Base-by-base conservation (phyloP, 2,113 vertebrate genomes). In the Engystomops pustulosus region DNA sequence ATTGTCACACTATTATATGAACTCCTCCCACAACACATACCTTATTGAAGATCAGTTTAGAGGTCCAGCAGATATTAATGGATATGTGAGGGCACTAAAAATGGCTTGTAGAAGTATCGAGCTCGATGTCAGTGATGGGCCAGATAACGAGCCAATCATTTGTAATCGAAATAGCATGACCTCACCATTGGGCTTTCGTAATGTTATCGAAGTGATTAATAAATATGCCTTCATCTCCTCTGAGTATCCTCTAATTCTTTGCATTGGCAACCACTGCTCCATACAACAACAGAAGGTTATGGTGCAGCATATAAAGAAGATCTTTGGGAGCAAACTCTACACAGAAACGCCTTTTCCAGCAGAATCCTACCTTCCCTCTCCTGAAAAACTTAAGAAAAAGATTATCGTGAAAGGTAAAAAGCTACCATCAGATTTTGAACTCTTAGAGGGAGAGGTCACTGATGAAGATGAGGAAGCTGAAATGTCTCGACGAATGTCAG, bases 381-480 rank as follows among this genome's bases (percentile, higher is more conserved):
- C 97, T 0, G 98, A 99, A 88, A 97, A 97, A 87, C 86, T 99
- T 49, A 98, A 95, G 90, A 94, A 94, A 70, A 96, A 92, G 84
- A 92, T 99, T 85, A 93, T 99, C 0, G 86, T 99, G 23, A 96
- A 99, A 85, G 97, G 96, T 72, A 99, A 98, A 88, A 98, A 97
- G 79, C 87, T 99, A 12, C 94, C 95, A 4, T 87, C 87, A 0
- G 91, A 95, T 58, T 90, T 94, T 38, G 93, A 95, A 2, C 88
- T 93, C 20, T 92, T 94, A 5, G 97, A 99, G 25, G 96, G 97
- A 76, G 97, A 99, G 76, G 95, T 99, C 12, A 97, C 96, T 0
- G 97, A 99, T 79, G 98, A 99, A 89, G 97, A 99, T 0, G 97
- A 99, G 87, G 97, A 99, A 88, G 95, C 96, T 0, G 97, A 97